A percentile compares a stretch with the other conserved stretches of the same genome.
These are phyloP conservation scores for Oostethus manadensis DNA, from an alignment of 2,113 vertebrate species.

Conservation along the genomic window DNA sequence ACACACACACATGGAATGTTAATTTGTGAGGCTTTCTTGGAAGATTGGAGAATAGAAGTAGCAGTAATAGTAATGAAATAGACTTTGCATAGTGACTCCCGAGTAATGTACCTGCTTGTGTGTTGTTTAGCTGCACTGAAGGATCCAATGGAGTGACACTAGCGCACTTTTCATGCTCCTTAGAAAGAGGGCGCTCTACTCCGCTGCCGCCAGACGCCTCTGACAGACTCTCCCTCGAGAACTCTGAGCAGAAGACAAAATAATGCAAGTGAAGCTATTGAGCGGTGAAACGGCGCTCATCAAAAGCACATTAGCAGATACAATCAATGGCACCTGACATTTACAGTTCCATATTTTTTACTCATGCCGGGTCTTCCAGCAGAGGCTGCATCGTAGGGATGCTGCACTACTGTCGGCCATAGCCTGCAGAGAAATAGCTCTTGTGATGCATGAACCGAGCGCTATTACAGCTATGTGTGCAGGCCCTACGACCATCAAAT, in stretches of 20 bases:
- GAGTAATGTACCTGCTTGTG: conserved; percentile 55
- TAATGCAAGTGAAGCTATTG: not conserved
- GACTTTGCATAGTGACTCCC: not conserved
- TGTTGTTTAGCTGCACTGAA: conserved; percentile 44
- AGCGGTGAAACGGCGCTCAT: not conserved
- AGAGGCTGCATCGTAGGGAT: conserved; percentile 1
- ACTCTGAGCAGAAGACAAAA: conserved; percentile 49
- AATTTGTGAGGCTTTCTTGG: not conserved
- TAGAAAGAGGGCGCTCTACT: conserved; percentile 43
- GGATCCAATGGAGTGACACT: conserved; percentile 35
- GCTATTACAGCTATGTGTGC: conserved; percentile 15
- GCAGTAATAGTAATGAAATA: no score
- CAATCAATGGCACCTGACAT: conserved; percentile 32
- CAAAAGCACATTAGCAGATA: not conserved
- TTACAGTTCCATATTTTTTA: conserved; percentile 28
- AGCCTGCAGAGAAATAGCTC: not conserved
- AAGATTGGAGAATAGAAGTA: no score
- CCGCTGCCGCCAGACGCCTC: conserved; percentile 54
- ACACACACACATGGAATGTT: no score
- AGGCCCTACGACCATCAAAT: conserved; percentile 11
- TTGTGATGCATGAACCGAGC: conserved; percentile 15
- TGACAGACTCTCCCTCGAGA: conserved; percentile 68
- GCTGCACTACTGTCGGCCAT: not conserved
- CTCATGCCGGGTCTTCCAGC: conserved; percentile 23
- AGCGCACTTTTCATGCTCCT: conserved; percentile 46